Evolutionary conservation across 2,797 vertebrate species (phyloP).

Genomic region (Tolypeutes matacus): DNA sequence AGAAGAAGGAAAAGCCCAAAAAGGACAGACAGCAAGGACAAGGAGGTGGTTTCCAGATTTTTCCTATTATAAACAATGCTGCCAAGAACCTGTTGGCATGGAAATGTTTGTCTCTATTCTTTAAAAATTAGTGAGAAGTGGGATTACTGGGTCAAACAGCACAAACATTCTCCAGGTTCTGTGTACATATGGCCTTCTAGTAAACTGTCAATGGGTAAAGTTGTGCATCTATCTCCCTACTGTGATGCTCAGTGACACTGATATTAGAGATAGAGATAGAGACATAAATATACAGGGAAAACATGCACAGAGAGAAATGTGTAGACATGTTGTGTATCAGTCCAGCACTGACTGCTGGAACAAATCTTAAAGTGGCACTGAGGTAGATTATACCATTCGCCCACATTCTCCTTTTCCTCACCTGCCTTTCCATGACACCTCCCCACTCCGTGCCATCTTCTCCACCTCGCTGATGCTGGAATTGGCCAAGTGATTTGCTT

Average conservation of each 20-base stretch:
- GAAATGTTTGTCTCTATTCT: not conserved
- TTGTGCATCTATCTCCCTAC: not conserved
- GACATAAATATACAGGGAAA: not conserved
- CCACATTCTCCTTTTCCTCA: too few relatives aligned
- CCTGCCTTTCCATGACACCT: too few relatives aligned
- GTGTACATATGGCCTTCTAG: not conserved
- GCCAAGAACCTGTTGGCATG: too few relatives aligned
- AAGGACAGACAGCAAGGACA: rapidly evolving
- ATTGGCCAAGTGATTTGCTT: too few relatives aligned
- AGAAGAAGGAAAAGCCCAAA: not conserved
- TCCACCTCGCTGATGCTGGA: too few relatives aligned
- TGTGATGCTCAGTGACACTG: too few relatives aligned
- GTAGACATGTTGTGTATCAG: rapidly evolving
- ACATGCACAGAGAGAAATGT: too few relatives aligned
- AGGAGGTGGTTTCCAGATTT: not conserved
- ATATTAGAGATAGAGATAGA: not conserved
- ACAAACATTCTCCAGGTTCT: not conserved
- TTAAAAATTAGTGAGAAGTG: not conserved
- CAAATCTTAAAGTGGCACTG: not conserved
- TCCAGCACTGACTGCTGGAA: rapidly evolving
- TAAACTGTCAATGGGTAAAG: not conserved
- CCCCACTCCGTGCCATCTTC: too few relatives aligned
- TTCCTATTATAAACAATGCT: not conserved
- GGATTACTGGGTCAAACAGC: not conserved
- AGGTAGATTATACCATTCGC: too few relatives aligned